Base-by-base conservation (phyloP, 2,113 vertebrate genomes). In the Xyrauchen texanus region DNA sequence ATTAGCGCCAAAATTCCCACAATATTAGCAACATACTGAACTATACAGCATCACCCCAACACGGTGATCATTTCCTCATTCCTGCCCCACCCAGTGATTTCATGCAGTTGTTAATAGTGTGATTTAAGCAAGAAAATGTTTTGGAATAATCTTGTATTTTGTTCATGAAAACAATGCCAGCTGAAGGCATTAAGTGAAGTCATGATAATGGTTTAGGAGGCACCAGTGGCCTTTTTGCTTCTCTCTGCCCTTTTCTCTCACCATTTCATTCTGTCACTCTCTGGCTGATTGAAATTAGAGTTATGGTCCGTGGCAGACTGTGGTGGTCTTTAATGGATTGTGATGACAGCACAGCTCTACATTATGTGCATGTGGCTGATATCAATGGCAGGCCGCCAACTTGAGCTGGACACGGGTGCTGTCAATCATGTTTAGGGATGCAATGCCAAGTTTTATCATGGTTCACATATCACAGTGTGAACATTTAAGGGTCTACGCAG, bases 261-360 rank as follows among this genome's bases (percentile, higher is more conserved):
- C 55, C 44, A 45, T 67, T 8, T 46, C 47, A 12, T 55, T 72
- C 47, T 52, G 12, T 72, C 53, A 45, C 8, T 72, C 53, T 58
- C 34, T 10, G 69, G 53, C 52, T 60, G 69, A 60, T 45, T 44
- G 42, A 72, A 72, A 64, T 67, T 9, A 67, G 78, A 65, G 52
- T 67, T 70, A 66, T 70, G 52, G 69, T 66, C 61, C 34, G 45
- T 67, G 78, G 74, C 57, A 58, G 53, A 74, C 62, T 68, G 61
- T 44, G 68, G 68, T 65, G 63, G 64, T 60, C 55, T 75, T 46
- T 68, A 68, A 72, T 53, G 34, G 21, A 13, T 9, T 58, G 70
- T 74, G 78, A 49, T 72, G 70, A 80, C 70, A 60, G 78, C 45
- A 21, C 13, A 12, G 70, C 65, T 80, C 52, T 80, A 71, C 52